Percentiles rank a stretch among this genome's conserved stretches.
These are phyloP conservation scores for Bujurquina vittata DNA, from an alignment of 2,113 vertebrate species.

Conservation along the genomic window DNA sequence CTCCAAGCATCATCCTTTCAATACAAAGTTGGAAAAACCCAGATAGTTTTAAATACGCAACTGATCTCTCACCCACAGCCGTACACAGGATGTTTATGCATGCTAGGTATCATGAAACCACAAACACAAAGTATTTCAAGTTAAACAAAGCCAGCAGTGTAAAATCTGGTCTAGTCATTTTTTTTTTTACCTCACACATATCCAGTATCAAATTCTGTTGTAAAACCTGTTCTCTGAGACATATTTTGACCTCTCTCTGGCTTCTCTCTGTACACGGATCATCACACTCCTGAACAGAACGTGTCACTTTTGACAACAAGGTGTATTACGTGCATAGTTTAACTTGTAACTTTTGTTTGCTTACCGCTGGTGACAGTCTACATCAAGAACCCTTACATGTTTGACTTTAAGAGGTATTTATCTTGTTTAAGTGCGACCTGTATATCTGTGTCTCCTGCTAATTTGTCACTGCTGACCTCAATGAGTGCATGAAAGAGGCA, in stretches of 20 bases:
- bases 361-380: background rate
- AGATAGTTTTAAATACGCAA: background rate
- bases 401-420: slow-evolving; percentile 1
- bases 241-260: slow-evolving; percentile 7
- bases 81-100: background rate
- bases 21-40: background rate
- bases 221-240: slow-evolving; percentile 11
- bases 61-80: background rate
- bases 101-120: background rate
- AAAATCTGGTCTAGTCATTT: background rate
- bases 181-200: background rate
- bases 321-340: slow-evolving; percentile 5
- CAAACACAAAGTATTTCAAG: background rate
- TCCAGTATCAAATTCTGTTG: slow-evolving; percentile 29
- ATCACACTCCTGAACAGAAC: slow-evolving; percentile 11
- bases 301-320: slow-evolving; percentile 10
- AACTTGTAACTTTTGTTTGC: slow-evolving; percentile 43
- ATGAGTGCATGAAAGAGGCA: background rate
- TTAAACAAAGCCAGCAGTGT: slow-evolving; percentile 41
- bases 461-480: background rate
- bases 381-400: background rate
- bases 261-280: slow-evolving; percentile 39
- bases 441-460: background rate
- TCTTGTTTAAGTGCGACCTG: slow-evolving; percentile 8
- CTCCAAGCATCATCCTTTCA: background rate